Base-by-base conservation (phyloP, 2,113 vertebrate genomes). In the Rhabdomys dilectus region DNA sequence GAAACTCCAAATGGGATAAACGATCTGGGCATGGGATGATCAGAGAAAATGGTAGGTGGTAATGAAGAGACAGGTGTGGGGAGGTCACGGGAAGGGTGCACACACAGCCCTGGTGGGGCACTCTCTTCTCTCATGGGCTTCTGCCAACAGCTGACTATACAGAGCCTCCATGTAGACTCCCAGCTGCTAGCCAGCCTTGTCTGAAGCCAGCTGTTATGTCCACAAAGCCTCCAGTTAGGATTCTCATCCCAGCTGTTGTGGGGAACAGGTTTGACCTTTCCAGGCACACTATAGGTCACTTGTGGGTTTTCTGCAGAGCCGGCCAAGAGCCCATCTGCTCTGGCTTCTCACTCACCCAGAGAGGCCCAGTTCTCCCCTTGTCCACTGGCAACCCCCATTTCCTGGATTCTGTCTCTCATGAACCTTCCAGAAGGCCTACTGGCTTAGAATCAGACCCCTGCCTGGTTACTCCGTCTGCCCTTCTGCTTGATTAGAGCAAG, bases 141-240 rank as follows among this genome's bases (percentile, higher is more conserved):
- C 21, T 10, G 51, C 31, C 22, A 21, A 81, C 89, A 93, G 64
- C 84, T 86, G 94, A 62, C 26, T 8, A 10, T 31, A 36, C 87
- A 76, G 39, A 21, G 51, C 75, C 76, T 72, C 26, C 60, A 51
- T 19, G 36, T 16, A n/a, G 76, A 78, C 91, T 88, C 91, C 56
- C 97, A 91, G 96, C 93, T 97, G 97, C 48, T 60, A 34, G 66
- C 77, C 10, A 3, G 66, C 72, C 90, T 24, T 12, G 4, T 13
- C 89, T 58, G 60, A 64, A 85, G 64, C 93, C 97, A 97, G 96
- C 96, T 98, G 96, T 93, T 87, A 70, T 87, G 70, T 72, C 11
- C 31, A 88, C 95, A 92, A 95, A 96, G 88, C 96, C 88, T 88
- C 68, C 22, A 78, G 68, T 86, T 58, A 89, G 88, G 94, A 53